Evolutionary conservation across 1,140 invertebrate genomes (phyloP).

Genomic region (Spodoptera frugiperda): DNA sequence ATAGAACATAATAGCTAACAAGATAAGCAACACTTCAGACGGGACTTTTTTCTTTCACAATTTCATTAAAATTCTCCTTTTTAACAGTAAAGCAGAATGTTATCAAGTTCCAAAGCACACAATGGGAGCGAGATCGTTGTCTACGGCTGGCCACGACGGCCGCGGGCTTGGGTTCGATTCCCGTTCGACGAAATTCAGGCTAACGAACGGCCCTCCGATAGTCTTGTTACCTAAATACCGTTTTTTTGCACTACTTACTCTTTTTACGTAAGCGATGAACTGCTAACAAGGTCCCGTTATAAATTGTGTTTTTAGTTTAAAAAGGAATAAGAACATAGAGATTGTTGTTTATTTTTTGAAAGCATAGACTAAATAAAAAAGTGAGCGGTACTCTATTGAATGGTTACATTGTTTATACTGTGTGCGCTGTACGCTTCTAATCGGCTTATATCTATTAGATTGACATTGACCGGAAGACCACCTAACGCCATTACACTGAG

Average conservation of each 20-base stretch:
- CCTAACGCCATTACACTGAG: slow-evolving; percentile 30
- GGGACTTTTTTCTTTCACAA: slow-evolving; percentile 44
- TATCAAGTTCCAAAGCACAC: slow-evolving; percentile 70
- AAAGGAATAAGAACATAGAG: slow-evolving; percentile 2
- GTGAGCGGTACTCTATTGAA: neutral
- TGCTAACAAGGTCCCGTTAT: slow-evolving; percentile 27
- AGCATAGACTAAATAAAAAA: neutral
- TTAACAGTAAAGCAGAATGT: slow-evolving; percentile 66
- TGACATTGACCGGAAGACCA: slow-evolving; percentile 39
- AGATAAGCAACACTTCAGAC: slow-evolving; percentile 24
- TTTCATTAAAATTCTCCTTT: slow-evolving; percentile 71
- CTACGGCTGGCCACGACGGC: slow-evolving; percentile 64
- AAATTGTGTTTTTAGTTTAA: neutral
- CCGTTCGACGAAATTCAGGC: slow-evolving; percentile 71
- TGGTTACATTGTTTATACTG: slow-evolving; percentile 15
- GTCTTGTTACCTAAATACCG: slow-evolving; percentile 63
- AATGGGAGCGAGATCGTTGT: slow-evolving; percentile 78
- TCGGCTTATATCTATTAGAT: slow-evolving; percentile 31
- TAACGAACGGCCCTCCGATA: slow-evolving; percentile 64
- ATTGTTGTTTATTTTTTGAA: slow-evolving; percentile 9
- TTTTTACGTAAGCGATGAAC: slow-evolving; percentile 40
- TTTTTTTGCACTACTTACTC: slow-evolving; percentile 60
- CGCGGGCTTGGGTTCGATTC: slow-evolving; percentile 64
- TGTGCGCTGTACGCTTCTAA: slow-evolving; percentile 10
- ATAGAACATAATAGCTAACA: slow-evolving; percentile 38